phyloP scores from a whole-genome alignment of 2,113 vertebrate species.

The Platichthys stellatus region DNA sequence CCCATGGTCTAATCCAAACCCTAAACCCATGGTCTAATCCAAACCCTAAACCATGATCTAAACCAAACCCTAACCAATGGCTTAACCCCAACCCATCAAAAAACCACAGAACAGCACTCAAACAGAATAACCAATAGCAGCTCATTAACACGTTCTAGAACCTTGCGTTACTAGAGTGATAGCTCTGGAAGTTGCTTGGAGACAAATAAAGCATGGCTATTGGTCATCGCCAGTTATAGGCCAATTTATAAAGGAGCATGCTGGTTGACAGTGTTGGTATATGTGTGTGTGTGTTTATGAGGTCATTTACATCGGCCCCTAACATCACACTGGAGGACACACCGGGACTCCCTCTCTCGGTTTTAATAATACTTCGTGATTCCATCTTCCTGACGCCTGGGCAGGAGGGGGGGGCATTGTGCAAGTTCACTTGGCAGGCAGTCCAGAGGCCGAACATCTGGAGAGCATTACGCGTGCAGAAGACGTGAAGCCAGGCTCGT shows the following conservation, averaged over 20 bases:
- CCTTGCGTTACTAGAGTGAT: not conserved
- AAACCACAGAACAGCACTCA: too few relatives aligned
- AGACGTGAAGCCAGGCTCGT: constrained; percentile 75
- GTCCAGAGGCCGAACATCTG: constrained; percentile 79
- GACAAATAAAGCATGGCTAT: constrained; percentile 9
- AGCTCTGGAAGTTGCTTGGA: constrained; percentile 41
- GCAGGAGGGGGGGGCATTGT: constrained; percentile 76
- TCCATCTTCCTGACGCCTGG: constrained; percentile 77
- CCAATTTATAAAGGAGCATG: not conserved
- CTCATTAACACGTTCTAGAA: not conserved
- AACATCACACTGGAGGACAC: constrained; percentile 28
- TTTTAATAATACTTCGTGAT: constrained; percentile 62
- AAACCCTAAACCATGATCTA: too few relatives aligned
- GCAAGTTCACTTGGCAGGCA: constrained; percentile 83
- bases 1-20: too few relatives aligned
- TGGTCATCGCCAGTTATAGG: not conserved
- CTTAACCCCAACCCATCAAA: too few relatives aligned
- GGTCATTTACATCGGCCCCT: constrained; percentile 24
- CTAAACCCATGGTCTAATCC: too few relatives aligned
- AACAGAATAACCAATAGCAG: too few relatives aligned
- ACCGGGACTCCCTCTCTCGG: constrained; percentile 28
- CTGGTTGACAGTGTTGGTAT: not conserved
- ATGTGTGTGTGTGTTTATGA: not conserved
- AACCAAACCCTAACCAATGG: too few relatives aligned
- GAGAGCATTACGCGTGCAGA: constrained; percentile 82